These are phyloP conservation scores for Corydoras maculifer DNA, from an alignment of 2,113 vertebrate genomes.

Conservation along the genomic window DNA sequence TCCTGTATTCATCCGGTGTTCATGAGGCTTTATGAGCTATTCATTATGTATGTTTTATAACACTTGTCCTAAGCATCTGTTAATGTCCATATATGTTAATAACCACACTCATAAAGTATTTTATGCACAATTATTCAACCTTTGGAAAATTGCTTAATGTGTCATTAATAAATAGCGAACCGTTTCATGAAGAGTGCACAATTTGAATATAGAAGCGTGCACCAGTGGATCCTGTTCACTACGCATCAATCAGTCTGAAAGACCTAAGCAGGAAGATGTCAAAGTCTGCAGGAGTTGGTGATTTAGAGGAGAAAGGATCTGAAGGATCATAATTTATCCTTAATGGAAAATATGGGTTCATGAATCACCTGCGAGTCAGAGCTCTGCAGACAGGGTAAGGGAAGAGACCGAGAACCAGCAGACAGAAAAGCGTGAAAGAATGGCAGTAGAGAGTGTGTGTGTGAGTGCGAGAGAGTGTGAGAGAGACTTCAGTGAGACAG, in stretches of 20 bases:
- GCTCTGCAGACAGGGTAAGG: constrained; percentile 2
- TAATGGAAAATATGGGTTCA: constrained; percentile 34
- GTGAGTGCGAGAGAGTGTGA: not conserved
- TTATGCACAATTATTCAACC: too few relatives aligned
- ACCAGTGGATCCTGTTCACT: not conserved
- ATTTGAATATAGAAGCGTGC: too few relatives aligned
- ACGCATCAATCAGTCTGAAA: constrained; percentile 13
- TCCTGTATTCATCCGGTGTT: too few relatives aligned
- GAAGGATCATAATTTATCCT: constrained; percentile 38
- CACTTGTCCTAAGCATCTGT: too few relatives aligned
- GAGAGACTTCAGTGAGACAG: constrained; percentile 1
- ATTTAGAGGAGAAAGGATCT: constrained; percentile 21
- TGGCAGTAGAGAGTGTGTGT: not conserved
- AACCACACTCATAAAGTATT: too few relatives aligned
- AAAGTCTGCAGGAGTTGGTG: constrained; percentile 13
- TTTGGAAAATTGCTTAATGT: too few relatives aligned
- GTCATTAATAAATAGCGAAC: too few relatives aligned
- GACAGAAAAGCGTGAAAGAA: not conserved
- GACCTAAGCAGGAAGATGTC: constrained; percentile 18
- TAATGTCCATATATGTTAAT: too few relatives aligned
- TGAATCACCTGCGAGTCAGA: constrained; percentile 28
- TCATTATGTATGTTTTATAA: too few relatives aligned
- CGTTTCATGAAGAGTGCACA: too few relatives aligned
- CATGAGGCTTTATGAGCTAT: too few relatives aligned
- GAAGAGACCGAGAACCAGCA: not conserved